Percentiles rank a stretch among this genome's conserved stretches.
Conservation (phyloP, 2,113 vertebrate genomes). For the Acanthochromis polyacanthus region DNA sequence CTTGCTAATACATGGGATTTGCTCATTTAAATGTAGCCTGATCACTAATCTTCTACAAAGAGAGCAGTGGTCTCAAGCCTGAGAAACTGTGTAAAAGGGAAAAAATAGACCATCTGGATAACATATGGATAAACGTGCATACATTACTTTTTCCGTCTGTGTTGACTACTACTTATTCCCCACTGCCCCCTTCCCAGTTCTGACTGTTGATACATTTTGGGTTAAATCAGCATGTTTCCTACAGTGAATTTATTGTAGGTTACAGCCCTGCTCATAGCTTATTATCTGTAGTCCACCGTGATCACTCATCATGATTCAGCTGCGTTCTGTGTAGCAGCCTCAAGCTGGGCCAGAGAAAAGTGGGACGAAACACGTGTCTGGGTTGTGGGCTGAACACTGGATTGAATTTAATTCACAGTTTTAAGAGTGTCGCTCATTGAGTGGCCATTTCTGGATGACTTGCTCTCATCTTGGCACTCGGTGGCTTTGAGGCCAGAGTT, state of each 20-base stretch:
- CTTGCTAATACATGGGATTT: no score
- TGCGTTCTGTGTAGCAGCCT: constrained; percentile 3
- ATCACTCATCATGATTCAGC: not conserved
- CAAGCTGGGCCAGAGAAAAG: constrained; percentile 1
- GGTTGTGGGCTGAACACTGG: not conserved
- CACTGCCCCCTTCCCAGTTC: not conserved
- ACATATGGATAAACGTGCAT: no score
- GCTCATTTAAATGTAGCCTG: no score
- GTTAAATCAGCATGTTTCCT: not conserved
- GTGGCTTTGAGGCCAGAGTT: constrained; percentile 6
- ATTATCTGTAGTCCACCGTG: not conserved
- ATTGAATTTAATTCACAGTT: not conserved
- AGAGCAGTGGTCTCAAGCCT: not conserved
- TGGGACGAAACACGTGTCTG: constrained; percentile 2
- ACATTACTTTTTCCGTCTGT: not conserved
- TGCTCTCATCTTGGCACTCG: constrained; percentile 10
- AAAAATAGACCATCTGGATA: no score
- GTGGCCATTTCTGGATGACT: not conserved
- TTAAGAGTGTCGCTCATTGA: not conserved
- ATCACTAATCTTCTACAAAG: no score
- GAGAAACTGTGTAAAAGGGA: no score
- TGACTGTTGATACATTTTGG: not conserved
- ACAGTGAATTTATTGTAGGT: not conserved
- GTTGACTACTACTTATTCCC: not conserved
- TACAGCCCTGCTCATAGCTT: not conserved